Base-by-base conservation (phyloP, 2,888 invertebrate species). In the Thumatha senex region DNA sequence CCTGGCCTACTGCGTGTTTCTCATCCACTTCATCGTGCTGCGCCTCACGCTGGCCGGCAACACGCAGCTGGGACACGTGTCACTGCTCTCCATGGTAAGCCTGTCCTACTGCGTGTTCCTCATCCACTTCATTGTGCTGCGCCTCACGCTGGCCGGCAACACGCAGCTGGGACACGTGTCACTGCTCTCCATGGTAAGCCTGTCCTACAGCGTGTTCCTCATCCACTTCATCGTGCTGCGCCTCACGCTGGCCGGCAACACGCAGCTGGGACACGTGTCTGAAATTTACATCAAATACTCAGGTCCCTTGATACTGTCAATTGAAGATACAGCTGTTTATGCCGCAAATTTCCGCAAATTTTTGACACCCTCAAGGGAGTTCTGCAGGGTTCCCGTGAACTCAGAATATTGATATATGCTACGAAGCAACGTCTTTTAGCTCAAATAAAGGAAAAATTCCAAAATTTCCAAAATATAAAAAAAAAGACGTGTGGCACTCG, bases 161-260 rank as follows among this genome's bases (percentile, higher is more conserved):
- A 82, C 86, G 9, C 86, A 86, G 60, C 73, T 86, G 1, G 76
- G 72, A 11, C 88, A 88, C 52, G 81, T 74, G 7, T 76, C 83
- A 3, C 33, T 77, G 8, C 63, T 81, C 7, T 70, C 80, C 0
- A 70, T 86, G 80, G 88, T 84, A 48, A 11, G 36, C 11, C 8
- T 36, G n/a, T 86, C 89, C 0, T 89, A 85, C 80, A 79, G 79
- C 70, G 89, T 84, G 30, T 89, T 80, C 71, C 69, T 89, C 15
- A 65, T 84, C 0, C 89, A 90, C 68, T 88, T 89, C 76, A 81
- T 85, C 45, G 74, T 89, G 53, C 75, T 89, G 35, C 71, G 88
- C 0, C 69, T 88, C 34, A 72, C 75, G 1, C 54, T 86, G 8
- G 87, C 81, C 18, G 65, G 67, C 35, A 80, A 77, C 73, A 82